Evolutionary conservation across 2,797 vertebrate species (phyloP).

Genomic region (Podargus strigoides): DNA sequence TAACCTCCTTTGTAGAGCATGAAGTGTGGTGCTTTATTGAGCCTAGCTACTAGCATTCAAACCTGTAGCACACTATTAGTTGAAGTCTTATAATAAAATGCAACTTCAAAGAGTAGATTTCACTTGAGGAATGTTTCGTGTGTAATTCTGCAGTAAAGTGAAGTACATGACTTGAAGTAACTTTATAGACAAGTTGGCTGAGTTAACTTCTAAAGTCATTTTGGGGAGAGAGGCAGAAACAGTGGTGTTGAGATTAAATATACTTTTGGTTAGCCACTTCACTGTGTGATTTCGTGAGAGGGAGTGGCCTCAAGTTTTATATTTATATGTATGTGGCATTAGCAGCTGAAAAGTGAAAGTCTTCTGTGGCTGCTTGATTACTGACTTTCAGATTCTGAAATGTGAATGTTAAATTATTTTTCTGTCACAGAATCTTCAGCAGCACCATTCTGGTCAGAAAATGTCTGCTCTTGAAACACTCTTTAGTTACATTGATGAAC

Average conservation of each 20-base stretch:
- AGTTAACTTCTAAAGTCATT: not conserved
- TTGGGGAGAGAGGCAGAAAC: not conserved
- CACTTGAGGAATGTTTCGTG: not conserved
- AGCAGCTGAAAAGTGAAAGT: not conserved
- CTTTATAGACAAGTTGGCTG: not conserved
- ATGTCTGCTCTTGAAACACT: conserved; percentile 84
- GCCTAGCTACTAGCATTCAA: not conserved
- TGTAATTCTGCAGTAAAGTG: not conserved
- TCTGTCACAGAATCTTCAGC: not conserved
- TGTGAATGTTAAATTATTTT: not conserved
- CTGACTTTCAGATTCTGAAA: not conserved
- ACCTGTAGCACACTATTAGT: not conserved
- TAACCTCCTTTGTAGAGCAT: not conserved
- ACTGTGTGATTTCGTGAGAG: not conserved
- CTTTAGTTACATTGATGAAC: conserved; percentile 90
- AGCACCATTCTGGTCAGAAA: not conserved
- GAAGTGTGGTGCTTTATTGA: not conserved
- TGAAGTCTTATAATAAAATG: not conserved
- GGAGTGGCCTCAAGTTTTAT: not conserved
- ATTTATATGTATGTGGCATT: not conserved
- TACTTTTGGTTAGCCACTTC: not conserved
- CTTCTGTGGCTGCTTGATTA: not conserved
- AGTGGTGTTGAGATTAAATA: not conserved
- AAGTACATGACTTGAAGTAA: not conserved
- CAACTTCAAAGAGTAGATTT: not conserved